phyloP scores from a whole-genome alignment of 2,888 invertebrate species.

The Bimastos eiseni region DNA sequence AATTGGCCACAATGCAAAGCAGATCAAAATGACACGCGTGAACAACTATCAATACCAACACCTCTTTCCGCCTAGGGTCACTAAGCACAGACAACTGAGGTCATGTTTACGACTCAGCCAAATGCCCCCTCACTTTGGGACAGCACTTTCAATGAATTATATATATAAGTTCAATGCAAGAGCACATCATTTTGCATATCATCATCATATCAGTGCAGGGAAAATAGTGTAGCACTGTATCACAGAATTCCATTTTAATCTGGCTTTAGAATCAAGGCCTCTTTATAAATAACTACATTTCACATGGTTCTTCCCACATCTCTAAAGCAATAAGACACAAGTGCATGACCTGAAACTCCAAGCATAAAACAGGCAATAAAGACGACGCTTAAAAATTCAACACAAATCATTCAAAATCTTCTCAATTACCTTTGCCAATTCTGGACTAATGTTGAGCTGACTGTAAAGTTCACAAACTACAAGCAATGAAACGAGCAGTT shows the following conservation, averaged over 20 bases:
- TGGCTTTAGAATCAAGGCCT: neutral
- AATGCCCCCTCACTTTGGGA: neutral
- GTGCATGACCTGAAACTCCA: neutral
- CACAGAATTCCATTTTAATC: too few species aligned
- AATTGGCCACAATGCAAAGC: neutral
- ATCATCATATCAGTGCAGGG: too few species aligned
- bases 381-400: neutral
- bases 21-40: neutral
- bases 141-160: neutral
- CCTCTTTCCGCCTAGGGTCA: neutral
- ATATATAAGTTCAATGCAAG: neutral
- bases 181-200: too few species aligned
- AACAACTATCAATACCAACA: neutral
- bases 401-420: neutral
- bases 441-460: slow-evolving; percentile 54
- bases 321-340: neutral
- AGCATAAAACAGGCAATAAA: neutral
- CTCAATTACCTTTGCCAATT: slow-evolving; percentile 53
- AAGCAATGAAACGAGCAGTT: slow-evolving; percentile 35
- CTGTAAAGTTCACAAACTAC: slow-evolving; percentile 60
- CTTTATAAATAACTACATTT: neutral
- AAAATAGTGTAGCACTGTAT: too few species aligned
- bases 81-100: neutral
- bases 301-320: neutral
- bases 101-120: neutral